Conservation (phyloP, 2,113 vertebrate species). For the Alectura lathami region DNA sequence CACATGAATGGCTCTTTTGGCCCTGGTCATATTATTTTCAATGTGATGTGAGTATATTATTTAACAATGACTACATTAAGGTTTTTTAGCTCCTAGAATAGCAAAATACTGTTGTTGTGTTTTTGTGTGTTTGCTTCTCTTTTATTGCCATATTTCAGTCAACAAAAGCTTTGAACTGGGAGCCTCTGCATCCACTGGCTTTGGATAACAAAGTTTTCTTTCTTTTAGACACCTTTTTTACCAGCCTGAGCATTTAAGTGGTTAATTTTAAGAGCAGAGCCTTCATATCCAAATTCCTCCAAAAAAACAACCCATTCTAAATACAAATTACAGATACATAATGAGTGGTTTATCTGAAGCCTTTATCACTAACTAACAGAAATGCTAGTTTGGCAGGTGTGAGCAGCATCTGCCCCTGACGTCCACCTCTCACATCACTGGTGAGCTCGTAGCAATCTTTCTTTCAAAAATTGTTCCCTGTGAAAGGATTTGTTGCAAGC, state of each 20-base stretch:
- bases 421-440: neutral
- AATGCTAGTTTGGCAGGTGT: neutral
- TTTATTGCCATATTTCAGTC: slow-evolving; percentile 11
- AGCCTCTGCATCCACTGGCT: neutral
- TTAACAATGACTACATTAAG: neutral
- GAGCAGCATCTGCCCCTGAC: neutral
- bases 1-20: neutral
- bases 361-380: neutral
- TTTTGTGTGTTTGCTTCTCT: slow-evolving; percentile 10
- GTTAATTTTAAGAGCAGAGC: neutral
- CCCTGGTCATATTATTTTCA: neutral
- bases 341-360: neutral
- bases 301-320: neutral
- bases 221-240: neutral
- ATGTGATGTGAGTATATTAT: neutral
- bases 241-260: neutral
- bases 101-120: too few relatives aligned
- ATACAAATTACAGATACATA: neutral
- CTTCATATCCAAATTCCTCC: neutral
- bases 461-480: neutral
- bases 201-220: neutral
- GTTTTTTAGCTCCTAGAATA: neutral
- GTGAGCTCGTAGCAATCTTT: neutral
- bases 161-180: neutral
- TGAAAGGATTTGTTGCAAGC: neutral